Evolutionary conservation across 2,113 vertebrate genomes (phyloP).

Genomic region (Pyxicephalus adspersus): DNA sequence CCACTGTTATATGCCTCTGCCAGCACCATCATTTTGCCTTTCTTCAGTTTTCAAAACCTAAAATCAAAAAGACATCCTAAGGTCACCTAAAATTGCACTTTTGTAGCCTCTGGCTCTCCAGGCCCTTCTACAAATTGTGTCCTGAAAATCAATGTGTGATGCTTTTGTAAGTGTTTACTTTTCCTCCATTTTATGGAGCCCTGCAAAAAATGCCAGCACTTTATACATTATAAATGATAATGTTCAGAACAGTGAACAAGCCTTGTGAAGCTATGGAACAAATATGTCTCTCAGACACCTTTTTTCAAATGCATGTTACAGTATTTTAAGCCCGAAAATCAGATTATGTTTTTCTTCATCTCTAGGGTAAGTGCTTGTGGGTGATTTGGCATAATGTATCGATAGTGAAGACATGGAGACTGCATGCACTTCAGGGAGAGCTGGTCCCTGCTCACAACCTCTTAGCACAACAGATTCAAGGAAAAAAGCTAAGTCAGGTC

Average conservation of each 20-base stretch:
- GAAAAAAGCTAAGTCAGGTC: constrained; percentile 43
- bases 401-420: constrained; percentile 41
- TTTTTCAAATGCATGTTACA: constrained; percentile 1
- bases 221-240: constrained; percentile 22
- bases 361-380: constrained; percentile 14
- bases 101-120: too few species aligned
- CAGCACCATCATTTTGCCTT: too few species aligned
- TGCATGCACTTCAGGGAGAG: constrained; percentile 51
- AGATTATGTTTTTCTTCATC: neutral
- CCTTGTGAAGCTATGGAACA: neutral
- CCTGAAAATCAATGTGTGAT: too few species aligned
- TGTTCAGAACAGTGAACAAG: too few species aligned
- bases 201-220: neutral
- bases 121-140: too few species aligned
- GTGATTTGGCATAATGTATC: constrained; percentile 37
- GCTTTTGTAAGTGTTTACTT: neutral
- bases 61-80: too few species aligned
- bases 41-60: too few species aligned
- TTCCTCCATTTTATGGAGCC: neutral
- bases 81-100: too few species aligned
- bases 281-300: neutral
- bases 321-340: neutral
- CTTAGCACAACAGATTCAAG: constrained; percentile 47
- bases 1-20: too few species aligned
- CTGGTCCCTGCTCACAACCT: constrained; percentile 38